Conservation (phyloP, 1,140 invertebrate species). For the Dendroctonus valens region DNA sequence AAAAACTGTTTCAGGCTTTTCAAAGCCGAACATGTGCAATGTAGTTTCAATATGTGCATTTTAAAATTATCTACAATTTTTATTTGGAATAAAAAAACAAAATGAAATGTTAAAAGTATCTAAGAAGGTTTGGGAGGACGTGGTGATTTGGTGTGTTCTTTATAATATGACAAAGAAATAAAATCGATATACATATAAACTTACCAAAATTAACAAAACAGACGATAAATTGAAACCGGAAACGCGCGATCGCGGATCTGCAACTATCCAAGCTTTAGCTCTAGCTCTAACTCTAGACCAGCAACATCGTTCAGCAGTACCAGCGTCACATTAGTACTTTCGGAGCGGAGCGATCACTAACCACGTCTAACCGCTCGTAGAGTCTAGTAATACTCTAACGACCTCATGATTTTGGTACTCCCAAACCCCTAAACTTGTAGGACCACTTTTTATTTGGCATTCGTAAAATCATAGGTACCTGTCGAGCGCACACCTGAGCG, state of each 20-base stretch:
- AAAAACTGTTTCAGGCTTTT: no score
- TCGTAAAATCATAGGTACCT: slow-evolving; percentile 52
- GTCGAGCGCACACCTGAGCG: slow-evolving; percentile 33
- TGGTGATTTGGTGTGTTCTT: no score
- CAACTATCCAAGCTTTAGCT: no score
- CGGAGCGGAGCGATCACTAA: slow-evolving; percentile 25
- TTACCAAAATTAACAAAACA: background rate
- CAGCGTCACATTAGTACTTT: slow-evolving; percentile 20
- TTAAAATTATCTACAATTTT: no score
- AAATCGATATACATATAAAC: no score
- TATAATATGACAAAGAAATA: no score
- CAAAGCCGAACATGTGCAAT: no score
- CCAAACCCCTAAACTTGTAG: slow-evolving; percentile 51
- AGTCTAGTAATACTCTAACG: slow-evolving; percentile 53
- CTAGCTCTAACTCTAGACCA: slow-evolving; percentile 1
- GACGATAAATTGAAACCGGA: slow-evolving; percentile 5
- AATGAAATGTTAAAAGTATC: no score
- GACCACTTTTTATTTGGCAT: slow-evolving; percentile 52
- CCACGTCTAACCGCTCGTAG: slow-evolving; percentile 50
- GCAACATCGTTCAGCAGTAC: slow-evolving; percentile 14
- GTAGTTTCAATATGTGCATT: no score
- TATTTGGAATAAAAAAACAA: no score
- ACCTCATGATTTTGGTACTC: slow-evolving; percentile 49
- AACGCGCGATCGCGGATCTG: slow-evolving; percentile 1
- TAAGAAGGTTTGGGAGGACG: no score